A percentile compares a stretch with the other conserved stretches of the same genome.
phyloP scores from a whole-genome alignment of 2,888 invertebrate species.

The Steinernema hermaphroditum region DNA sequence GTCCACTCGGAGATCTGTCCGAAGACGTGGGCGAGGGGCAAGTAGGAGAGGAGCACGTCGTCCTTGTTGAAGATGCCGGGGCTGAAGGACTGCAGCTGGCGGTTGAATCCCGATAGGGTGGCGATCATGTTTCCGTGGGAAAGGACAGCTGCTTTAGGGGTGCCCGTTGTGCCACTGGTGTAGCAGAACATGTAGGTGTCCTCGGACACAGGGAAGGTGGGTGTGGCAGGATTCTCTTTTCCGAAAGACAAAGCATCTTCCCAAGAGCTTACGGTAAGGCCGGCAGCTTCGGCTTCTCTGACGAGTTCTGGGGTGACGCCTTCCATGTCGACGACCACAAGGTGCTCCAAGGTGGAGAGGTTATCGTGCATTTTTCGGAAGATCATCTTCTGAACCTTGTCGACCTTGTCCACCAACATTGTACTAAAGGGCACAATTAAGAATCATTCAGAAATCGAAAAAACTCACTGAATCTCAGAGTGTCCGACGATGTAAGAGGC shows the following conservation, averaged over 20 bases:
- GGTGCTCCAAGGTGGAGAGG: constrained; percentile 52
- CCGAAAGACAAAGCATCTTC: constrained; percentile 46
- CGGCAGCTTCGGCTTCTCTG: constrained; percentile 34
- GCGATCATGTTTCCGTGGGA: constrained; percentile 87
- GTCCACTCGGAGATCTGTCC: constrained; percentile 73
- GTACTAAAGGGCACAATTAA: constrained; percentile 40
- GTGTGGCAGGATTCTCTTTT: constrained; percentile 30
- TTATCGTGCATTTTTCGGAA: constrained; percentile 33
- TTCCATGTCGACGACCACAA: constrained; percentile 52
- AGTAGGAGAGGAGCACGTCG: no score
- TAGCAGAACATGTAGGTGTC: constrained; percentile 68
- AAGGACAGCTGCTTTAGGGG: constrained; percentile 94
- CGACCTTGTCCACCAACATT: constrained; percentile 55
- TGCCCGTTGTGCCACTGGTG: constrained; percentile 78
- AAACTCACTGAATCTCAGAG: constrained; percentile 54
- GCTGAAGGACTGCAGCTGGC: constrained; percentile 46
- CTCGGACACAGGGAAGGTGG: constrained; percentile 55
- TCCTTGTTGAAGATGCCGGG: no score
- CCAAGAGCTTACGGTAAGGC: constrained; percentile 50
- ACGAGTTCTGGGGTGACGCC: constrained; percentile 36
- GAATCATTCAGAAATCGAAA: background rate
- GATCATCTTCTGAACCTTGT: constrained; percentile 48
- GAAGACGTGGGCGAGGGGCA: constrained; percentile 95
- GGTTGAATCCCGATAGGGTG: constrained; percentile 53
- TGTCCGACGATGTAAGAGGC: constrained; percentile 74